Evolutionary conservation across 1,140 invertebrate species (phyloP).

Genomic region (Ostrea denselamellosa): DNA sequence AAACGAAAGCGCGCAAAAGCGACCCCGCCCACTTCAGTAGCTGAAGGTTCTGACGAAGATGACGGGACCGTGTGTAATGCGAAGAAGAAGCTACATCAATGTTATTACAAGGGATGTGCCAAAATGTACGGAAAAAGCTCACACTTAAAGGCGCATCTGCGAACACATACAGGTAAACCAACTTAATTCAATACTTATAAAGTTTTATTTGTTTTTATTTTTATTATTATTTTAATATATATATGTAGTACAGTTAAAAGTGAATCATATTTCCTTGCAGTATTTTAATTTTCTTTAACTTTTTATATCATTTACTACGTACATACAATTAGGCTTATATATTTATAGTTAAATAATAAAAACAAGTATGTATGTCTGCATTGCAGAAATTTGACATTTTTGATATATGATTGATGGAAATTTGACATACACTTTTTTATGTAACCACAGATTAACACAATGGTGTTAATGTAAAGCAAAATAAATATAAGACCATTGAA

Average conservation of each 20-base stretch:
- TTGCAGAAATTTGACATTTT: not conserved
- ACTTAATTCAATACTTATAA: not conserved
- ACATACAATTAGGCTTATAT: not conserved
- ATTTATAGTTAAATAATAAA: too few relatives aligned
- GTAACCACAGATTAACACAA: too few relatives aligned
- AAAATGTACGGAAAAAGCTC: slow-evolving; percentile 95
- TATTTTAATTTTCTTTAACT: not conserved
- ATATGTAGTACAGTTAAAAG: too few relatives aligned
- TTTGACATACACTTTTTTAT: too few relatives aligned
- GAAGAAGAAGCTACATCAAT: slow-evolving; percentile 81
- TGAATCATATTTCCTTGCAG: too few relatives aligned
- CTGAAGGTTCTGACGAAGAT: slow-evolving; percentile 56
- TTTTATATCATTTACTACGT: not conserved
- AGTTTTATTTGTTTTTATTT: too few relatives aligned
- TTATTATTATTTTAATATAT: too few relatives aligned
- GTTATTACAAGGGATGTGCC: slow-evolving; percentile 98
- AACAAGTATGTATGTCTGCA: too few relatives aligned
- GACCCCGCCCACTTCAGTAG: slow-evolving; percentile 66
- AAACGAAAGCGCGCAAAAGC: slow-evolving; percentile 59
- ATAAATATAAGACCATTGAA: too few relatives aligned
- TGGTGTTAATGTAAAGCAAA: too few relatives aligned
- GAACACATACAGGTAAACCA: slow-evolving; percentile 77
- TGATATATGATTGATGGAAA: not conserved
- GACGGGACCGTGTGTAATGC: slow-evolving; percentile 41
- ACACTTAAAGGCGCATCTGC: slow-evolving; percentile 87